Evolutionary conservation across 2,797 vertebrate species (phyloP), one percentile per base, ranked within the genome.

Genomic region (Xenops minutus): DNA sequence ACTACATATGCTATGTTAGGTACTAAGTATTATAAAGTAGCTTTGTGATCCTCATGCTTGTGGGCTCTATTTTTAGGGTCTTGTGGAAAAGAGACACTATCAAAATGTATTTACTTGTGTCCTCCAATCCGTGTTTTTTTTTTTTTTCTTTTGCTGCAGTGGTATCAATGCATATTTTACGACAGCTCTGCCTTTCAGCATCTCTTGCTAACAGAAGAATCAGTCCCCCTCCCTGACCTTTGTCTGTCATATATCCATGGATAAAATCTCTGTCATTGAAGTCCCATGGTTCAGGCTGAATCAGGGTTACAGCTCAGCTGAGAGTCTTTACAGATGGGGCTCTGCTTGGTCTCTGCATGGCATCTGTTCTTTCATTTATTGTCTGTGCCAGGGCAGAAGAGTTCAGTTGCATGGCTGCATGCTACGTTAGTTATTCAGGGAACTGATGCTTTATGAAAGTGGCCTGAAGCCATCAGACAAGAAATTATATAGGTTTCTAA

Each of bases 381-480:
- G 0, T 64, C 68, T 91, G 32, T 82, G 88, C 67, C 0, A 0
- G 83, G 80, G 74, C 48, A 73, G 72, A 59, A 75, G 75, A 88
- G 78, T 94, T 96, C 91, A 93, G 59, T 30, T 61, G 72, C 76
- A 41, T 0, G 56, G 78, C 69, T 79, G 88, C 75, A 72, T 36
- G 80, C 68, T 83, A 54, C 9, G 7, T 90, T 88, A 88, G 84
- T 62, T 80, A 71, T 87, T 94, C 89, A 92, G 71, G 91, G 79
- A 84, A 89, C 73, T 91, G 93, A 96, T 95, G 84, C 73, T 91
- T 96, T 91, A 85, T 92, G 91, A 95, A 93, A 95, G 85, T 0
- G 2, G 88, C 91, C 94, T 95, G 91, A 32, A 92, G 93, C 68
- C 92, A 96, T 92, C 82, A 92, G 83, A 80, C 86, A 93, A 91